Base-by-base conservation (phyloP, 2,888 invertebrate species). In the Orgyia antiqua region DNA sequence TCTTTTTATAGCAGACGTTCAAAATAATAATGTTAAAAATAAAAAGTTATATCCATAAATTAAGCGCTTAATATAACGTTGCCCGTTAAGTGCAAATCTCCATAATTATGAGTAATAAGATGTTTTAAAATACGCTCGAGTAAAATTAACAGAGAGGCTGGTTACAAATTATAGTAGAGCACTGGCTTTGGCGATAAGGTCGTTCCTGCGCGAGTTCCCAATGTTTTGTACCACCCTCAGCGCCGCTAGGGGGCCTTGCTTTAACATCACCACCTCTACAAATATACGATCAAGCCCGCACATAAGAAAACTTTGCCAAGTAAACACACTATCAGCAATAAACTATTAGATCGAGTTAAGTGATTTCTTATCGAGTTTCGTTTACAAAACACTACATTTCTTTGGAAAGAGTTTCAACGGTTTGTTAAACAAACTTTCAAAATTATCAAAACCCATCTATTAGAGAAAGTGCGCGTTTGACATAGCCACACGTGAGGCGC, bases 401-500 rank as follows among this genome's bases (percentile, higher is more conserved):
- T 29, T 46, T 29, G 21, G 24, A 30, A 20, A 36, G 30, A 21
- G 31, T 35, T 26, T 13, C 20, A 31, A 26, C 4, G 29, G 25
- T 19, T 27, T 27, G 13, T 40, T 33, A 32, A 29, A 35, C 31
- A 13, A 15, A 32, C 37, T 38, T 40, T 39, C 32, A 41, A 44
- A 54, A 44, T 38, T 29, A 51, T 54, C 39, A 51, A 23, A 57
- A 53, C 39, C 39, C 42, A 44, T 37, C 32, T 45, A 48, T 39
- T 37, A 47, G 72, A 68, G 73, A 72, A 73, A 73, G 73, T 71
- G 45, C 49, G 57, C 51, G 58, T 55, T 59, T 66, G 66, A 52
- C 62, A 64, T 65, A 56, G 57, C 48, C 50, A 57, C 58, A 64
- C 56, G 60, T 58, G 58, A 60, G 53, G 36, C 38, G 45, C 43